Evolutionary conservation across 2,888 invertebrate genomes (phyloP).

Genomic region (Eupithecia subumbrata): DNA sequence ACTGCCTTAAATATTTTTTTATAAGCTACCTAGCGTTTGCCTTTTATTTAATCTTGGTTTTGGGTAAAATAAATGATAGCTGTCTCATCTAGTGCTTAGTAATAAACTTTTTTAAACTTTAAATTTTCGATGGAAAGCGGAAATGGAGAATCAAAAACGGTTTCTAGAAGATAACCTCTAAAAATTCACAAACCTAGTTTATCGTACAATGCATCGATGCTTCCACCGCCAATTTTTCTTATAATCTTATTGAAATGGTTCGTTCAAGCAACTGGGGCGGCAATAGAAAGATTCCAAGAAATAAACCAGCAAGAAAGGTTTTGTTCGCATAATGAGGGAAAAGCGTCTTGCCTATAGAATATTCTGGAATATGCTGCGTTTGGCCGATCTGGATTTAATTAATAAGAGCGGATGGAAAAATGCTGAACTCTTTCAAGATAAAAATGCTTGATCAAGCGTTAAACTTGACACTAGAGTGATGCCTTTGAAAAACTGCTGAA

Average conservation of each 20-base stretch:
- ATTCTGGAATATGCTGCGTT: constrained; percentile 16
- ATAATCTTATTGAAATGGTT: background rate
- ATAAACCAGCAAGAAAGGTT: constrained; percentile 24
- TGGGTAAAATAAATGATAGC: no score
- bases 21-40: no score
- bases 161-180: no score
- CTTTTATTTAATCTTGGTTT: no score
- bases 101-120: no score
- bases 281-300: constrained; percentile 22
- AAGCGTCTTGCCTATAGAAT: constrained; percentile 18
- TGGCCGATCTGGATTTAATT: constrained; percentile 12
- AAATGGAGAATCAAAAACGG: no score
- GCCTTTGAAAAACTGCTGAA: background rate
- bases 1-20: no score
- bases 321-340: constrained; percentile 32
- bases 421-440: constrained; percentile 5
- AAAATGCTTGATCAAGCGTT: constrained; percentile 4
- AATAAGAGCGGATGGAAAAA: background rate
- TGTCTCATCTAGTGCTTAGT: no score
- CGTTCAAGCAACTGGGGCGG: constrained; percentile 6
- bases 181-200: no score
- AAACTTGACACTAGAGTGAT: background rate
- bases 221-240: background rate
- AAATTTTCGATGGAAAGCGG: no score
- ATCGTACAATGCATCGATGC: background rate